Conservation (phyloP, 2,888 invertebrate species). For the Cephus pulcher region DNA sequence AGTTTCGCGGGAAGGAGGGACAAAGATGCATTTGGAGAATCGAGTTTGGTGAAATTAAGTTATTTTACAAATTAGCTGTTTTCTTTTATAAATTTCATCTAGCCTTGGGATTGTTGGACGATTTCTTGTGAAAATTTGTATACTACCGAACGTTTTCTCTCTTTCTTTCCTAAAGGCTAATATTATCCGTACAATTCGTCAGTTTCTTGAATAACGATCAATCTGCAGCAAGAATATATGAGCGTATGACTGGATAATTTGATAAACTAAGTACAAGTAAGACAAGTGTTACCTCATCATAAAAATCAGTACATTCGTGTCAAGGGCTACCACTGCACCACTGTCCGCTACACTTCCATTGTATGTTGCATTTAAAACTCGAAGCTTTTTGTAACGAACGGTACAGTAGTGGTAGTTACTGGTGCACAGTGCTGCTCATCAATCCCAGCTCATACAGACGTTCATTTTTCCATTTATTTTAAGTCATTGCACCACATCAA, state of each 20-base stretch:
- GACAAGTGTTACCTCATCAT: constrained; percentile 68
- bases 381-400: constrained; percentile 45
- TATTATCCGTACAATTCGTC: constrained; percentile 53
- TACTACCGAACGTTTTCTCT: constrained; percentile 48
- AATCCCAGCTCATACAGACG: constrained; percentile 65
- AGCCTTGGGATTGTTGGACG: constrained; percentile 59
- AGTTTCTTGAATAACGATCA: constrained; percentile 41
- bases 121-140: constrained; percentile 45
- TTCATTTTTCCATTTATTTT: constrained; percentile 67
- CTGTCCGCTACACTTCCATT: constrained; percentile 53
- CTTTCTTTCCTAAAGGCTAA: constrained; percentile 50
- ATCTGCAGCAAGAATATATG: constrained; percentile 64
- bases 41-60: not conserved
- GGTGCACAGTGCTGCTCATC: constrained; percentile 58
- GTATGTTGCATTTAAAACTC: constrained; percentile 54
- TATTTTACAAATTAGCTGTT: constrained; percentile 2
- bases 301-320: constrained; percentile 54
- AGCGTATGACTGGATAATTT: constrained; percentile 67
- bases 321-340: constrained; percentile 53
- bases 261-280: constrained; percentile 68
- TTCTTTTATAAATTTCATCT: constrained; percentile 5
- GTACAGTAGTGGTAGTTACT: constrained; percentile 47
- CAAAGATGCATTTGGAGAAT: not conserved
- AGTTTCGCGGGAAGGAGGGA: not conserved
- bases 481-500: constrained; percentile 68